A percentile compares a stretch with the other conserved stretches of the same genome.
Evolutionary conservation across 1,140 invertebrate species (phyloP).

Genomic region (Anoplolepis gracilipes): DNA sequence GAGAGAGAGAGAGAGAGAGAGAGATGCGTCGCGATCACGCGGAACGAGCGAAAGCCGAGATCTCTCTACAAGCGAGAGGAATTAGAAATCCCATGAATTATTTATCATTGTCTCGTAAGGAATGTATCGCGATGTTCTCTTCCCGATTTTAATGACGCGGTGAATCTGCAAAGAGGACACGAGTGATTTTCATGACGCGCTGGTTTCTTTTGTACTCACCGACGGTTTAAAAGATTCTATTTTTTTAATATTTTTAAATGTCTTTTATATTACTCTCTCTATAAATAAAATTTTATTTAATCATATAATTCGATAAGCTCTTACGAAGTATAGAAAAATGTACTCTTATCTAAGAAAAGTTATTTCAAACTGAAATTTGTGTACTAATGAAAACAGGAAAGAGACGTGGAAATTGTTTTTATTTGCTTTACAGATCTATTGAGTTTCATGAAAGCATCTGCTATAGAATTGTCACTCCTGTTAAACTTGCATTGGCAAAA

Average conservation of each 20-base stretch:
- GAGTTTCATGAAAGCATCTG: not conserved
- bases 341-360: not conserved
- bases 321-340: not conserved
- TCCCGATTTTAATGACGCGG: not conserved
- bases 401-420: not conserved
- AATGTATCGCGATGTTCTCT: constrained; percentile 16
- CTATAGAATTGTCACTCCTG: not conserved
- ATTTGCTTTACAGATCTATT: not conserved
- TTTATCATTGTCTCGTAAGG: constrained; percentile 40
- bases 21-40: not conserved
- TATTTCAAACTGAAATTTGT: not conserved
- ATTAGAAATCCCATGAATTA: constrained; percentile 55
- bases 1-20: not conserved
- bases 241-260: not conserved
- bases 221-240: no score
- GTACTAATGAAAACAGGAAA: not conserved
- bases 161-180: not conserved
- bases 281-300: not conserved
- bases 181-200: not conserved
- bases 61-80: not conserved
- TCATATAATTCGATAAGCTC: not conserved
- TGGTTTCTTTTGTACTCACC: no score
- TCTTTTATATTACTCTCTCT: not conserved
- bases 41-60: constrained; percentile 28
- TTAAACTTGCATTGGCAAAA: not conserved